A percentile compares a stretch with the other conserved stretches of the same genome.
These are phyloP conservation scores for Pyrocoelia pectoralis DNA, from an alignment of 2,888 invertebrate species.

Conservation along the genomic window DNA sequence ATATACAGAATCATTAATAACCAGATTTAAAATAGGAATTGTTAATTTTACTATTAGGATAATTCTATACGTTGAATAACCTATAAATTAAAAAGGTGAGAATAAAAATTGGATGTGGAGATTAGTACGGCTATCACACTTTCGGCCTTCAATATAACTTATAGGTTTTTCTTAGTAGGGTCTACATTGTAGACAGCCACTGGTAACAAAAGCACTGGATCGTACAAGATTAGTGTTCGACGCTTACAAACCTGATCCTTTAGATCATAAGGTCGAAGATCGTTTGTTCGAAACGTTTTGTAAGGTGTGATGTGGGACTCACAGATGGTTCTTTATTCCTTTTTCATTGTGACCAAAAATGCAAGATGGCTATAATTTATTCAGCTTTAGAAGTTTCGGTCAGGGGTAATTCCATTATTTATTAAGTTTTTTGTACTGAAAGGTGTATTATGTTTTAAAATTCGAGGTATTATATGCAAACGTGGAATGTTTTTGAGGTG, in stretches of 20 bases:
- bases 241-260: conserved; percentile 14
- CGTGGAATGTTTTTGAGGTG: neutral
- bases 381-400: conserved; percentile 39
- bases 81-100: conserved; percentile 12
- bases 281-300: conserved; percentile 31
- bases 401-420: conserved; percentile 44
- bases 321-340: conserved; percentile 40
- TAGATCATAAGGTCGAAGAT: conserved; percentile 31
- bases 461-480: neutral
- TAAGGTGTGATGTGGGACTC: conserved; percentile 45
- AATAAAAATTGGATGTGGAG: conserved; percentile 19
- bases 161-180: conserved; percentile 43
- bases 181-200: conserved; percentile 34
- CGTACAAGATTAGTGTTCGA: conserved; percentile 35
- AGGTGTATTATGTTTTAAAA: conserved; percentile 6
- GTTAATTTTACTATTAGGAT: conserved; percentile 10
- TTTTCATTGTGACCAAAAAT: conserved; percentile 39
- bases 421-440: conserved; percentile 38
- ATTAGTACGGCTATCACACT: conserved; percentile 32
- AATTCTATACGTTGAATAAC: conserved; percentile 9
- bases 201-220: conserved; percentile 40
- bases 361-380: conserved; percentile 42
- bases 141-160: conserved; percentile 38
- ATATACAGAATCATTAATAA: conserved; percentile 9
- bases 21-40: conserved; percentile 6